Evolutionary conservation across 2,888 invertebrate genomes (phyloP).

Genomic region (Zootermopsis nevadensis): DNA sequence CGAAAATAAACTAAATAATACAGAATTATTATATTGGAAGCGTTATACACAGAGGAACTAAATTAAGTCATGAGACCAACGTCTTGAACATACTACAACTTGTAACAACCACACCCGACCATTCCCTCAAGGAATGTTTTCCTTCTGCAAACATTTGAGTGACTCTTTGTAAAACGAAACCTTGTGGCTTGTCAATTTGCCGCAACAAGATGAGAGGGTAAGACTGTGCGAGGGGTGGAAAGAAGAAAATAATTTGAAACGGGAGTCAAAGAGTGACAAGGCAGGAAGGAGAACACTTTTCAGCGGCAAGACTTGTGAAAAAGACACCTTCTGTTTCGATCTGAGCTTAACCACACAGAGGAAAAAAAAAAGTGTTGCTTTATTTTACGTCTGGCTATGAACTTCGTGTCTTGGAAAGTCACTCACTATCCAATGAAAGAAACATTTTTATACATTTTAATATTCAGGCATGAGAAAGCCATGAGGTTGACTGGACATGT

Average conservation of each 20-base stretch:
- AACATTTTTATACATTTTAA: no score
- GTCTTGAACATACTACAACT: neutral
- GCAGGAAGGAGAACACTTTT: neutral
- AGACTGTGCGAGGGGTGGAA: neutral
- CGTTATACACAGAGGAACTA: no score
- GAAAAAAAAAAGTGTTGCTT: neutral
- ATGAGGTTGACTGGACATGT: no score
- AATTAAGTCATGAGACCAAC: no score
- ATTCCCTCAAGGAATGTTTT: slow-evolving; percentile 7
- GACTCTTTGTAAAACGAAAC: slow-evolving; percentile 25
- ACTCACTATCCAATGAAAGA: no score
- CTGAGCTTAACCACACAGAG: neutral
- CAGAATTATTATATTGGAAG: no score
- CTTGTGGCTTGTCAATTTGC: slow-evolving; percentile 24
- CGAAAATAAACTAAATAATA: no score
- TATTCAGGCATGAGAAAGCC: no score
- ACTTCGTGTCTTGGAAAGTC: no score
- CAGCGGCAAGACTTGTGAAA: neutral
- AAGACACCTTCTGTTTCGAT: neutral
- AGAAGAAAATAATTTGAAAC: slow-evolving; percentile 17
- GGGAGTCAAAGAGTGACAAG: neutral
- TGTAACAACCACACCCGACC: neutral
- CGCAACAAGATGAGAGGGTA: neutral
- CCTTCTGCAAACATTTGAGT: slow-evolving; percentile 22
- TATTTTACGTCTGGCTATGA: neutral